Percentiles rank a stretch among this genome's conserved stretches.
These are phyloP conservation scores for Noctua janthina DNA, from an alignment of 2,888 invertebrate species.

Conservation along the genomic window DNA sequence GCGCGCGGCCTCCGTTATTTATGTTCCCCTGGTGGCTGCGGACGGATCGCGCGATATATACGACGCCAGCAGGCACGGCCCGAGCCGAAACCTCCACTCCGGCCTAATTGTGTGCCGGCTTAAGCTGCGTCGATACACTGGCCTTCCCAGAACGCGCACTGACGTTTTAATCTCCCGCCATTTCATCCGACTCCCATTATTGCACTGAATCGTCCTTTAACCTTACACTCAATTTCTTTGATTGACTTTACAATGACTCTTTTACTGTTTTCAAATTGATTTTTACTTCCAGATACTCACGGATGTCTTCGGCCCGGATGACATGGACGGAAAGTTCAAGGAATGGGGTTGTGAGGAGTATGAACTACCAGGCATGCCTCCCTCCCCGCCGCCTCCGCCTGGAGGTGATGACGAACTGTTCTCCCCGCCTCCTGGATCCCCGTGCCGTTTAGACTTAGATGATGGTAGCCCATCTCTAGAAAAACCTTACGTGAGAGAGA, in stretches of 20 bases:
- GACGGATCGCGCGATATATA: conserved; percentile 89
- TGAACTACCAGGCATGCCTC: conserved; percentile 93
- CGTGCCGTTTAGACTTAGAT: conserved; percentile 91
- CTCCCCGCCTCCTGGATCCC: conserved; percentile 93
- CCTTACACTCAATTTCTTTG: conserved; percentile 36
- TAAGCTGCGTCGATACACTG: conserved; percentile 85
- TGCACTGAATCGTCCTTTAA: conserved; percentile 54
- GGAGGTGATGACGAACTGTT: conserved; percentile 96
- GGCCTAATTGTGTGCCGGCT: conserved; percentile 88
- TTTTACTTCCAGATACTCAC: conserved; percentile 92
- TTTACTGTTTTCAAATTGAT: conserved; percentile 31
- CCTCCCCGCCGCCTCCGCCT: conserved; percentile 93
- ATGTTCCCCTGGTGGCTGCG: conserved; percentile 89
- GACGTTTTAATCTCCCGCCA: conserved; percentile 81
- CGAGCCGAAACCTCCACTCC: conserved; percentile 85
- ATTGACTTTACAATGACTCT: conserved; percentile 23
- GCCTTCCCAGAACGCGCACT: conserved; percentile 74
- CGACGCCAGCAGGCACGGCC: conserved; percentile 82
- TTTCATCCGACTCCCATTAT: conserved; percentile 68
- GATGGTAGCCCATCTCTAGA: conserved; percentile 95
- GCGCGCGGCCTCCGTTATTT: conserved; percentile 88
- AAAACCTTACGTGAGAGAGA: conserved; percentile 94
- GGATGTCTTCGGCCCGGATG: conserved; percentile 93
- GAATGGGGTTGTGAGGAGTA: conserved; percentile 92
- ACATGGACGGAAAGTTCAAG: conserved; percentile 87